A percentile compares a stretch with the other conserved stretches of the same genome.
Conservation (phyloP, 2,888 invertebrate species). For the Formica aserva region DNA sequence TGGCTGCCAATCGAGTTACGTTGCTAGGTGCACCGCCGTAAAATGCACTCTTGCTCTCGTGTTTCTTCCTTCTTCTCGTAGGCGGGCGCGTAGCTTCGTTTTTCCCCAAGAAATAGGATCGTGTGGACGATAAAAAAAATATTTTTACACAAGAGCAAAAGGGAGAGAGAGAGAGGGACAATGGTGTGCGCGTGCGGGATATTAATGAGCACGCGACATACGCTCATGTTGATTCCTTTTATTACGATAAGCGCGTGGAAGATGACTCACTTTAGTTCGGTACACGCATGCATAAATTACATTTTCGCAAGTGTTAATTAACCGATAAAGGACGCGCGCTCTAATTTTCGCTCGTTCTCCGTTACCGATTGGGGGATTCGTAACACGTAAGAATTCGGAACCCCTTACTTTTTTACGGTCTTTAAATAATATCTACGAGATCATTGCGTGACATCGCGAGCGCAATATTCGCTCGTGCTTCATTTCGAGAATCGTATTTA, state of each 20-base stretch:
- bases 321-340: not conserved
- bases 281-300: slow-evolving; percentile 8
- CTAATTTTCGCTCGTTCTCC: not conserved
- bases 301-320: not conserved
- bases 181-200: not conserved
- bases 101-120: not conserved
- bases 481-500: slow-evolving; percentile 5
- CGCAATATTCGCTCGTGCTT: not conserved
- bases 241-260: slow-evolving; percentile 17
- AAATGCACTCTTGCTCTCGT: slow-evolving; percentile 11
- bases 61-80: not conserved
- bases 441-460: not conserved
- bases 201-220: slow-evolving; percentile 23
- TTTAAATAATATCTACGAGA: not conserved
- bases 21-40: not conserved
- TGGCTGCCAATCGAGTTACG: slow-evolving; percentile 34
- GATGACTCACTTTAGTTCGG: not conserved
- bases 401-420: not conserved
- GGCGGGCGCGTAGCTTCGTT: not conserved
- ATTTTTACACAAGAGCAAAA: slow-evolving; percentile 8
- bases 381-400: not conserved
- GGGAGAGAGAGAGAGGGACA: not conserved
- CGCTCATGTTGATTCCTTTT: slow-evolving; percentile 4
- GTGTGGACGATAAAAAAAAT: slow-evolving; percentile 5
- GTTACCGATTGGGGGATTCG: not conserved